These are phyloP conservation scores for Cynaeus angustus DNA, from an alignment of 2,888 invertebrate genomes.

Conservation along the genomic window DNA sequence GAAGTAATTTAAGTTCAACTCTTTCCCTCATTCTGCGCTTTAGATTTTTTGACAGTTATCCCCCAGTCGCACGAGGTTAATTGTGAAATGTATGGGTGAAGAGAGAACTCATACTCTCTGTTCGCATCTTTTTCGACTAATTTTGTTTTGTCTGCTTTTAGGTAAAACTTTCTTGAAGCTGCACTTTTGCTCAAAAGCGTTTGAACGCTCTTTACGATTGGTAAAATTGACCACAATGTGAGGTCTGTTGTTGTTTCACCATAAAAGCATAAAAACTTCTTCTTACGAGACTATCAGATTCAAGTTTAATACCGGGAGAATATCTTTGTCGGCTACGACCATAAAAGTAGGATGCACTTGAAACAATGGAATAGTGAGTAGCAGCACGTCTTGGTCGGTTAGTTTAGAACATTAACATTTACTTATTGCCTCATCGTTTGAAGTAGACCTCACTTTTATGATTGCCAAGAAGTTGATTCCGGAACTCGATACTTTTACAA, in stretches of 20 bases:
- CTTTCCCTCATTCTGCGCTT: slow-evolving; percentile 18
- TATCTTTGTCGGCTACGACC: neutral
- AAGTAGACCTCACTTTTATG: neutral
- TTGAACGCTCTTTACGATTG: slow-evolving; percentile 28
- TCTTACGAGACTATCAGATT: slow-evolving; percentile 11
- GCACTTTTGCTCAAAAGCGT: slow-evolving; percentile 21
- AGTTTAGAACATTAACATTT: no score
- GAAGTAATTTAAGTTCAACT: slow-evolving; percentile 31
- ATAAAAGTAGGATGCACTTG: slow-evolving; percentile 6
- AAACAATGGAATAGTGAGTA: slow-evolving; percentile 1
- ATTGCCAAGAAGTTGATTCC: neutral
- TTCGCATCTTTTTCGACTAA: neutral
- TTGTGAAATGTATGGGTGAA: slow-evolving; percentile 37
- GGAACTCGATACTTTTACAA: neutral
- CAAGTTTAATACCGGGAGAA: slow-evolving; percentile 10
- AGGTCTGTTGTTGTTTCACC: slow-evolving; percentile 10
- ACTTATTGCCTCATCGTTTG: neutral
- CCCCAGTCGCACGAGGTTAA: slow-evolving; percentile 26
- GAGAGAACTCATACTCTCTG: slow-evolving; percentile 4
- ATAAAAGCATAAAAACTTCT: slow-evolving; percentile 12
- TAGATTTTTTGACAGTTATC: slow-evolving; percentile 39
- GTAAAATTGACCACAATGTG: slow-evolving; percentile 33
- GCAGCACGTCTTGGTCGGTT: neutral
- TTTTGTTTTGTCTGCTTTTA: neutral
- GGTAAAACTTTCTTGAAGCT: neutral